Evolutionary conservation across 2,888 invertebrate genomes (phyloP), one percentile per base, ranked within the genome.

Genomic region (Endotricha flammealis): DNA sequence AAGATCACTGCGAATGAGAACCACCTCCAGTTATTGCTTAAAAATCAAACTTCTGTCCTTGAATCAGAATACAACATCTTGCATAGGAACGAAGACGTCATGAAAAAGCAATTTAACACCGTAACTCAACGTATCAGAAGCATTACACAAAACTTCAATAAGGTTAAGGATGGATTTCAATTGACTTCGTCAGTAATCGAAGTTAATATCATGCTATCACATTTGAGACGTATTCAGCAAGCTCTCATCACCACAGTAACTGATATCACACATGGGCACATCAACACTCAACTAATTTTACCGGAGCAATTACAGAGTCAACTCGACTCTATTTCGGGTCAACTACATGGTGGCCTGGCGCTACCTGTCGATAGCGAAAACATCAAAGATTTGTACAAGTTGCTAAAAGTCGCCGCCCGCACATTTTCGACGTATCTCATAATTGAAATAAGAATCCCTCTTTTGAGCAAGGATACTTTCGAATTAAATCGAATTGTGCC

Each of bases 21-120:
- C 3, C 36, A 44, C 11, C 23, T 41, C 2, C n/a, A 23, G 16
- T 25, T 10, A 7, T 12, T 41, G n/a, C 7, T 36, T 1, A 28
- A 24, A 23, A 38, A 44, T 28, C 38, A 40, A 22, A 43, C 43
- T 2, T 8, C 17, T 11, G 20, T 44, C 8, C 10, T 44, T 7
- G 43, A 44, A 29, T 36, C 36, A 3, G 32, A 44, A 24, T 28
- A 29, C 30, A 42, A 45, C 4, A 13, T 35, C 6, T 11, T 39
- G 8, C 16, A 35, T 1, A 7, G 28, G 14, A 25, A 31, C 12
- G 39, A 39, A 28, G 12, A 29, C 7, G 12, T 29, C 6, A 37
- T 41, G 36, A 25, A 33, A 1, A 27, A 22, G 13, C 36, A 41
- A 9, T 37, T 32, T 9, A 8, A 6, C 4, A 11, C 20, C 2